A percentile compares a stretch with the other conserved stretches of the same genome.
Evolutionary conservation across 2,888 invertebrate species (phyloP).

Genomic region (Salpingus planirostris): DNA sequence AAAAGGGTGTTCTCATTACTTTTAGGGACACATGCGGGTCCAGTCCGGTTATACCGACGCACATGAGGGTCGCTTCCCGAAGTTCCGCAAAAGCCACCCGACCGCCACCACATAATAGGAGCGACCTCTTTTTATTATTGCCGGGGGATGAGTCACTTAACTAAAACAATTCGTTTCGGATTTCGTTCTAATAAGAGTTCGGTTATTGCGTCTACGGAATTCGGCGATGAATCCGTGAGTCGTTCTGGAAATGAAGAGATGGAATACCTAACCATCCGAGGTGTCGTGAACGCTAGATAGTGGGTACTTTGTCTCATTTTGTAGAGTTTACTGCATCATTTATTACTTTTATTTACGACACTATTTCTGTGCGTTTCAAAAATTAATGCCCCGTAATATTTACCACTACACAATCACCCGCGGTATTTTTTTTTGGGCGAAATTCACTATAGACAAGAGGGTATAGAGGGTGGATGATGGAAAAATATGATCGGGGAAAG

Average conservation of each 20-base stretch:
- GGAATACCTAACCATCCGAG: too few relatives aligned
- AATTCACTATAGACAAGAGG: too few relatives aligned
- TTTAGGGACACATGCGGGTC: constrained; percentile 3
- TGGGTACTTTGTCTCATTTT: constrained; percentile 15
- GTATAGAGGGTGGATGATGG: too few relatives aligned
- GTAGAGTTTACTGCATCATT: constrained; percentile 18
- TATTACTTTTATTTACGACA: constrained; percentile 18
- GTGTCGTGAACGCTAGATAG: too few relatives aligned
- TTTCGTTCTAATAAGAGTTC: too few relatives aligned
- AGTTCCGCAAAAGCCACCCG: constrained; percentile 9
- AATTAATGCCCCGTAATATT: constrained; percentile 18
- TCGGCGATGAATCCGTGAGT: too few relatives aligned
- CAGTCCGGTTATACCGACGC: neutral
- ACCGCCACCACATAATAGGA: constrained; percentile 25
- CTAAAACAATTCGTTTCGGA: too few relatives aligned
- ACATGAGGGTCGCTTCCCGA: constrained; percentile 1
- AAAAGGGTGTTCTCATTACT: too few relatives aligned
- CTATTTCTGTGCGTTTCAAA: constrained; percentile 14
- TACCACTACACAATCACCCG: constrained; percentile 3
- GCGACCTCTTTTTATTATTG: constrained; percentile 26
- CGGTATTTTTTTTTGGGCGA: neutral
- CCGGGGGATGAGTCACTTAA: neutral
- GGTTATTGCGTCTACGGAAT: too few relatives aligned
- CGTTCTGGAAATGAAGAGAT: too few relatives aligned
- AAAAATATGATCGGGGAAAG: too few relatives aligned